phyloP scores from a whole-genome alignment of 2,797 vertebrate species.

The Pempheris klunzingeri region DNA sequence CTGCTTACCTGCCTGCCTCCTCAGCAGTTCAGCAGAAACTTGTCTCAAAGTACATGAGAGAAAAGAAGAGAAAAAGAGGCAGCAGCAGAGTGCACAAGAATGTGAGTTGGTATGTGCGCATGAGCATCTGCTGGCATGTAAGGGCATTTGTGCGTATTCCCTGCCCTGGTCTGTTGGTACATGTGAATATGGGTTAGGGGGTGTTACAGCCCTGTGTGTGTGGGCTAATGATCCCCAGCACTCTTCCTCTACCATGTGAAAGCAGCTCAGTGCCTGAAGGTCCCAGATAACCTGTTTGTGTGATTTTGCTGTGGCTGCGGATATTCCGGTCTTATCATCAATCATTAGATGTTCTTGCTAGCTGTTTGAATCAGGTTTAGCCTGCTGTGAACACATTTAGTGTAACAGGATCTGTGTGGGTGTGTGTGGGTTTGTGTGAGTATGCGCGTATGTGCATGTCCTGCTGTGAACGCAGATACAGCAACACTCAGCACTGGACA shows the following conservation, averaged over 20 bases:
- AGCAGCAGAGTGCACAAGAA: conserved; percentile 25
- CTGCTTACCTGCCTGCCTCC: conserved; percentile 79
- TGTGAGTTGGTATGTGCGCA: conserved; percentile 26
- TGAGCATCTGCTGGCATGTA: conserved; percentile 37
- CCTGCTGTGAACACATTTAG: conserved; percentile 81
- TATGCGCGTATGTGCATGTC: conserved; percentile 41
- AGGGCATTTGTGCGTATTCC: conserved; percentile 33
- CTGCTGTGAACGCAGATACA: conserved; percentile 76
- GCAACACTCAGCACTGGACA: conserved; percentile 80
- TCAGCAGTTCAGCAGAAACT: conserved; percentile 80
- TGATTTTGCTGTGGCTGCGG: conserved; percentile 81
- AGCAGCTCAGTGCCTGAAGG: conserved; percentile 74
- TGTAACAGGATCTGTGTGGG: conserved; percentile 70
- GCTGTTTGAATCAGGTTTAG: conserved; percentile 81
- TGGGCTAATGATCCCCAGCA: conserved; percentile 65
- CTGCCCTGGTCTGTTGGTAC: conserved; percentile 34
- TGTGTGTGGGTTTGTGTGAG: conserved; percentile 43
- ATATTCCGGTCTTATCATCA: conserved; percentile 82
- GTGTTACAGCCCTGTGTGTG: conserved; percentile 34
- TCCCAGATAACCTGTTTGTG: conserved; percentile 83
- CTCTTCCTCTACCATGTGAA: conserved; percentile 53
- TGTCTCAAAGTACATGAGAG: conserved; percentile 68
- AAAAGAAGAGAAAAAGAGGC: conserved; percentile 27
- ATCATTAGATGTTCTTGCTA: conserved; percentile 80
- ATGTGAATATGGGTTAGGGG: conserved; percentile 17